Evolutionary conservation across 2,888 invertebrate species (phyloP), one percentile per base, ranked within the genome.

Genomic region (Conistra vaccinii): DNA sequence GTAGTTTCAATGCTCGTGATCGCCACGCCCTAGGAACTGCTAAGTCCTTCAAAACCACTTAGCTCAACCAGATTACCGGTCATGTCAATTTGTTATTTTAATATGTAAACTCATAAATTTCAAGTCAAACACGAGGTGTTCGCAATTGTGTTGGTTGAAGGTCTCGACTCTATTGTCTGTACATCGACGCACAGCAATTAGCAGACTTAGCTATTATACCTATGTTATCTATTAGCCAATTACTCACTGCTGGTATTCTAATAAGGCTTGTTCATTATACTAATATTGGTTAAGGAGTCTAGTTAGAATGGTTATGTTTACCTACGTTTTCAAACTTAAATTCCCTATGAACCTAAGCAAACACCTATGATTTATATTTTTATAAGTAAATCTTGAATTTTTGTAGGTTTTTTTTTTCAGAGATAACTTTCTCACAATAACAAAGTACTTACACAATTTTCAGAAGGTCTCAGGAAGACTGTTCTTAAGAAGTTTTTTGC

Each of bases 61-160:
- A 91, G 88, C 89, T 91, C 85, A 90, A 90, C 90, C 90, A 90
- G 91, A 92, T 93, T 92, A 91, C 87, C 68, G 89, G 90, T 91
- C 91, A 92, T 90, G 92, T 92, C 93, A 91, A 94, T 95, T 94
- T 94, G 93, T 94, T 93, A 93, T 93, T 93, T 92, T 92, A 94
- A 92, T 93, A 92, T 93, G 91, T 91, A 91, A 92, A 90, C 89
- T 89, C 92, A 92, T 93, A 93, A 91, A 91, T 92, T 91, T 88
- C 77, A 88, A 85, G 86, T 90, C 89, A 88, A 92, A 90, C 89
- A 90, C 90, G 89, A 91, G 89, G 90, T 92, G 90, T 90, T 91
- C 77, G 88, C 87, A 87, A 88, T 89, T 89, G 88, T 89, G 81
- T 89, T 87, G 84, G 79, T 81, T 86, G 92, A 94, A 94, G 93